Base-by-base conservation (phyloP, 2,888 invertebrate genomes). In the Hypselothyrea guttata region DNA sequence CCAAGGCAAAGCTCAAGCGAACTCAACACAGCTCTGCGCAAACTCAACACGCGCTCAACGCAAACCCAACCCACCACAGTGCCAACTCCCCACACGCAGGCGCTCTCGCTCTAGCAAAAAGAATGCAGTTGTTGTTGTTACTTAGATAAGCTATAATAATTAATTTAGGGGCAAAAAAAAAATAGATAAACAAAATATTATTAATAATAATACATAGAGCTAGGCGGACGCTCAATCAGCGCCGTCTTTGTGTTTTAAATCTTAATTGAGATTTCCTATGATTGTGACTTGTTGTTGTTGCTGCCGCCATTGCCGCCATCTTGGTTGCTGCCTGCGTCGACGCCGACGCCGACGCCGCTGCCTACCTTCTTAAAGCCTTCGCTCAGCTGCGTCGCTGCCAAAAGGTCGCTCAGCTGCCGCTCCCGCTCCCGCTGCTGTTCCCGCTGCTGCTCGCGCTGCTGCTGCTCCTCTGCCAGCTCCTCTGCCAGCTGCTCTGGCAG, bases 191-290 rank as follows among this genome's bases (percentile, higher is more conserved):
- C n/a, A 12, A 15, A 41, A 41, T 30, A 18, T 15, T 16, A 37
- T 59, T 28, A 42, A 46, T 35, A 33, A 47, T 38, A 48, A 61
- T 28, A 35, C 45, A 40, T 45, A 54, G 38, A 49, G 31, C 35
- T 37, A 49, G 38, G 16, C 11, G 7, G 37, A 15, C 31, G 15
- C 15, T n/a, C 13, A n/a, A 13, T 28, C 8, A 4, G 2, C 15
- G 15, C 35, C 28, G 37, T 44, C 28, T 55, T 8, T 55, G n/a
- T 65, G 35, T 48, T 38, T 71, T 58, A 51, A 46, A 56, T 41
- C 71, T 78, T 78, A 69, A 75, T 82, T 78, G 78, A 78, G 78
- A 78, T 78, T 78, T 84, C 64, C 75, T 75, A 84, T 75, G 66
- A 60, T 69, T 83, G 76, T 83, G 71, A 83, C 73, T 69, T 71